These are phyloP conservation scores for Embidobia sp. DNA, from an alignment of 2,888 invertebrate genomes.

Conservation along the genomic window DNA sequence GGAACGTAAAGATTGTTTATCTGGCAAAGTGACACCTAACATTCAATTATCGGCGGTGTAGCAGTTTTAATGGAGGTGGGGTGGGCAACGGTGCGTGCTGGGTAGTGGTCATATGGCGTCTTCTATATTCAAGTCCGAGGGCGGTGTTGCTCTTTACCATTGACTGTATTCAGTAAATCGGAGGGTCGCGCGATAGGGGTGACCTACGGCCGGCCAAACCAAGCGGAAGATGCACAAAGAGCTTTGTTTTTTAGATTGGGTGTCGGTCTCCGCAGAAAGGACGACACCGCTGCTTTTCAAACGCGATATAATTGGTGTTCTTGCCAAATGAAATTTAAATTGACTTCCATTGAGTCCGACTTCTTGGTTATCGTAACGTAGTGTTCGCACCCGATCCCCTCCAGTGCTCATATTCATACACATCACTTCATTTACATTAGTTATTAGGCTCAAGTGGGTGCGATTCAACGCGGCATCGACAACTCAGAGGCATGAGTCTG, in stretches of 20 bases:
- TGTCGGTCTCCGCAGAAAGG: slow-evolving; percentile 60
- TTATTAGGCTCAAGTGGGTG: not conserved
- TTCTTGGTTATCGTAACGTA: slow-evolving; percentile 44
- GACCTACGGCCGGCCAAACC: slow-evolving; percentile 67
- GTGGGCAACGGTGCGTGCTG: slow-evolving; percentile 59
- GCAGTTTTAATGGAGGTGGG: slow-evolving; percentile 59
- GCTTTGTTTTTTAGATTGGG: slow-evolving; percentile 69
- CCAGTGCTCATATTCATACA: slow-evolving; percentile 16
- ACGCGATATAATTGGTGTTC: slow-evolving; percentile 64
- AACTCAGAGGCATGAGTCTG: not conserved
- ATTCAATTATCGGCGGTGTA: slow-evolving; percentile 66
- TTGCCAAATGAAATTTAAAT: slow-evolving; percentile 67
- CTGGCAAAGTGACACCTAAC: slow-evolving; percentile 61
- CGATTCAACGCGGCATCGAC: slow-evolving; percentile 1
- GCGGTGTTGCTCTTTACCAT: slow-evolving; percentile 66
- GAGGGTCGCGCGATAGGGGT: slow-evolving; percentile 67
- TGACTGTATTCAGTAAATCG: slow-evolving; percentile 69
- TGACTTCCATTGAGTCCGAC: slow-evolving; percentile 61
- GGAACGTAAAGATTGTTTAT: slow-evolving; percentile 49
- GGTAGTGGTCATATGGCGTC: slow-evolving; percentile 46
- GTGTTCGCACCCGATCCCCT: not conserved
- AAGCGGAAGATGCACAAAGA: slow-evolving; percentile 66
- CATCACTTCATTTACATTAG: slow-evolving; percentile 36
- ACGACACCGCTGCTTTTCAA: slow-evolving; percentile 64
- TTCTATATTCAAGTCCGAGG: slow-evolving; percentile 48